phyloP scores from a whole-genome alignment of 2,797 vertebrate genomes.

The Poeciliopsis gracilis region DNA sequence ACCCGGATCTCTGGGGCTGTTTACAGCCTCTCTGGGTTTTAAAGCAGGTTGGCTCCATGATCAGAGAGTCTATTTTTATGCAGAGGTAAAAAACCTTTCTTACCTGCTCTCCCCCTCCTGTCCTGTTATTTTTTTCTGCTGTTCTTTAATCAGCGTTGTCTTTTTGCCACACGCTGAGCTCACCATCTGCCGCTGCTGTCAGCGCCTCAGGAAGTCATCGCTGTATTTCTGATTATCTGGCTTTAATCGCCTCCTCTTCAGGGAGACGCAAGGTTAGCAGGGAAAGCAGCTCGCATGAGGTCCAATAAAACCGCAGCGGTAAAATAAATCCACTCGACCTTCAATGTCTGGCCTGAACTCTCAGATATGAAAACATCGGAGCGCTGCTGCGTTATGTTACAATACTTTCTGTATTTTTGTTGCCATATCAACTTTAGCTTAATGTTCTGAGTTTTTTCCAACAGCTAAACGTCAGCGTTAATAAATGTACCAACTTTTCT shows the following conservation, averaged over 20 bases:
- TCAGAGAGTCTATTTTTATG: constrained; percentile 40
- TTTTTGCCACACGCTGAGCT: constrained; percentile 60
- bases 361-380: not conserved
- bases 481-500: no score
- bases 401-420: no score
- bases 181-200: constrained; percentile 64
- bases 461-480: no score
- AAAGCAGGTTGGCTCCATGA: not conserved
- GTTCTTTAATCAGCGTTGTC: constrained; percentile 43
- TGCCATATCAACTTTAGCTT: no score
- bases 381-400: not conserved
- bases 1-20: constrained; percentile 15
- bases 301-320: constrained; percentile 28
- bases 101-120: constrained; percentile 19
- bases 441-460: no score
- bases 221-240: constrained; percentile 63
- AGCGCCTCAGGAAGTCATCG: constrained; percentile 65
- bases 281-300: constrained; percentile 40
- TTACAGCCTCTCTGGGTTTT: not conserved
- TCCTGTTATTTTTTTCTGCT: constrained; percentile 7
- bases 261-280: constrained; percentile 59
- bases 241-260: constrained; percentile 57
- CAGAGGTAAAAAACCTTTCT: not conserved
- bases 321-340: constrained; percentile 5
- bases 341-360: not conserved